These are phyloP conservation scores for Todiramphus saurophagus DNA, from an alignment of 2,113 vertebrate species.

Conservation along the genomic window DNA sequence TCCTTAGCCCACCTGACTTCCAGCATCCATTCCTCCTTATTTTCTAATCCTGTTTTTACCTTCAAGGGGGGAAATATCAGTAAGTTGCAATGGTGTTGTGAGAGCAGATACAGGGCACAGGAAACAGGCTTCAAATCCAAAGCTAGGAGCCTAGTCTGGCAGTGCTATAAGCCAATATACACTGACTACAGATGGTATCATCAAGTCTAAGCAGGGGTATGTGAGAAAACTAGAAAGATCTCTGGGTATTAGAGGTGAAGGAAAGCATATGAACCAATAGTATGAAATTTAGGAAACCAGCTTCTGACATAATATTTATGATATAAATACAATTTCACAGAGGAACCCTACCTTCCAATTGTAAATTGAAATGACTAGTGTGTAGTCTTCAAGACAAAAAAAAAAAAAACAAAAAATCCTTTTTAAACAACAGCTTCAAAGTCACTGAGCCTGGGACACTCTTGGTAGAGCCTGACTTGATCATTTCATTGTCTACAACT, in stretches of 20 bases:
- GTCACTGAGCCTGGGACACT: not conserved
- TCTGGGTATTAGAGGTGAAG: not conserved
- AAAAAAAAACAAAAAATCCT: not conserved
- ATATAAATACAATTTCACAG: not conserved
- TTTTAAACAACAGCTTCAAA: not conserved
- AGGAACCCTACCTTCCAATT: not conserved
- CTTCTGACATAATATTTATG: not conserved
- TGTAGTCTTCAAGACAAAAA: not conserved
- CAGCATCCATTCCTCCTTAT: not conserved
- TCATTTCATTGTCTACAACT: not conserved
- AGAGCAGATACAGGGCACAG: not conserved
- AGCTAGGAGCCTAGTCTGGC: not conserved
- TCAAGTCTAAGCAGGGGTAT: not conserved
- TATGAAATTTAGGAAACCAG: not conserved
- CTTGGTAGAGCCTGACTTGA: not conserved
- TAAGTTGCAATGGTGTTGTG: not conserved
- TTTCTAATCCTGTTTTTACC: not conserved
- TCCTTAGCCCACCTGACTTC: not conserved
- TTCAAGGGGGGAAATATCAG: not conserved
- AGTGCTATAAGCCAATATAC: not conserved
- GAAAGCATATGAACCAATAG: not conserved
- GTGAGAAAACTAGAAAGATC: not conserved
- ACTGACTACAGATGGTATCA: not conserved
- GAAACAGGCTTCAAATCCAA: not conserved
- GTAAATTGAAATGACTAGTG: not conserved